Conservation (phyloP, 2,797 vertebrate species). For the Eulemur coronatus region DNA sequence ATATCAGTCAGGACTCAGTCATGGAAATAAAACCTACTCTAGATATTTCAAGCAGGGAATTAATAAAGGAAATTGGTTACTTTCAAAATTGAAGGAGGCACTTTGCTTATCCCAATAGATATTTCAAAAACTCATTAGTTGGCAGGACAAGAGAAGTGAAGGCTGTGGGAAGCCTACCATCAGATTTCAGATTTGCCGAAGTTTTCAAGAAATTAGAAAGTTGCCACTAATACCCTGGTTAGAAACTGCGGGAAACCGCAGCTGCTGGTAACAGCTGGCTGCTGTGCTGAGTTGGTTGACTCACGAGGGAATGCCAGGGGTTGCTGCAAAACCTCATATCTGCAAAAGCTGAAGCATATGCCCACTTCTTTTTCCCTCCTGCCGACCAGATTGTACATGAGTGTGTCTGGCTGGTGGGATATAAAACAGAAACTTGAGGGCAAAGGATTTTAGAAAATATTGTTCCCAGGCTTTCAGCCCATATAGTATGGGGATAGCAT, state of each 20-base stretch:
- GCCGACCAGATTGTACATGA: background rate
- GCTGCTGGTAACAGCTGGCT: background rate
- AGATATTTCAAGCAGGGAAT: background rate
- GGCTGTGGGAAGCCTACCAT: background rate
- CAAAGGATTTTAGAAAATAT: background rate
- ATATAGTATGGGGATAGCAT: background rate
- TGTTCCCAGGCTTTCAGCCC: background rate
- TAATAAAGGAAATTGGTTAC: slow-evolving; percentile 20
- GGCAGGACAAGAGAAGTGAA: background rate
- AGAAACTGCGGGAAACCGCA: background rate
- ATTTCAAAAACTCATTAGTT: slow-evolving; percentile 15
- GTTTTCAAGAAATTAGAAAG: slow-evolving; percentile 40
- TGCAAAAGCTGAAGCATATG: background rate
- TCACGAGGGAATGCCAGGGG: background rate
- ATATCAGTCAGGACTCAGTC: background rate
- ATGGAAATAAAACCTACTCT: background rate
- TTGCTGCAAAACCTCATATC: background rate
- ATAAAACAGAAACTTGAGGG: background rate
- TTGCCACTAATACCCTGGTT: background rate
- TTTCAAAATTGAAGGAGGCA: slow-evolving; percentile 15
- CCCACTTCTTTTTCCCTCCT: background rate
- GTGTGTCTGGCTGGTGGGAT: background rate
- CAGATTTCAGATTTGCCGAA: background rate
- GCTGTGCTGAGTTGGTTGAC: background rate
- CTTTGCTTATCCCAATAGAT: background rate